Percentiles rank a stretch among this genome's conserved stretches.
phyloP scores from a whole-genome alignment of 1,140 invertebrate genomes.

The Lepidurus apus region DNA sequence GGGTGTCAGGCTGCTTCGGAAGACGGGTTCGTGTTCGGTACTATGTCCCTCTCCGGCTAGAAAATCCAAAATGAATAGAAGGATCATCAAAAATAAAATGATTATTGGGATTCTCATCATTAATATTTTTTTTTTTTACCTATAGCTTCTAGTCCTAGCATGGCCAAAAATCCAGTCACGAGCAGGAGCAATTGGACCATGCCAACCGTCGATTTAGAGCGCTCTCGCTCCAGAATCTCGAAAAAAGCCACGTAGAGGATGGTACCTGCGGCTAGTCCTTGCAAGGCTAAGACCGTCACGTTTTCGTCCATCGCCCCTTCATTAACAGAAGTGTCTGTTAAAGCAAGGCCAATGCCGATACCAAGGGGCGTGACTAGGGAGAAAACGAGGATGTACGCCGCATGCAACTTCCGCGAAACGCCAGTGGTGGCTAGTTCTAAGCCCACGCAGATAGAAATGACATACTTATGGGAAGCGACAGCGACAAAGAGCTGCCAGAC shows the following conservation, averaged over 20 bases:
- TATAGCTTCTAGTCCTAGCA: constrained; percentile 67
- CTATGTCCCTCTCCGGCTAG: background rate
- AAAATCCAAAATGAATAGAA: background rate
- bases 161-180: constrained; percentile 65
- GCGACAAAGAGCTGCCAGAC: constrained; percentile 77
- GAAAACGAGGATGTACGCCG: constrained; percentile 31
- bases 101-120: background rate
- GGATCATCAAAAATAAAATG: background rate
- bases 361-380: constrained; percentile 32
- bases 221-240: constrained; percentile 55
- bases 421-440: constrained; percentile 65
- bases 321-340: background rate
- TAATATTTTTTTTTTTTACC: constrained; percentile 48
- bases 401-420: constrained; percentile 23
- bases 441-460: constrained; percentile 81
- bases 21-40: background rate
- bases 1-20: background rate
- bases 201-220: constrained; percentile 59
- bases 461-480: constrained; percentile 80
- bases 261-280: constrained; percentile 55
- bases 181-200: constrained; percentile 64
- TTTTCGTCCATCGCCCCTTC: background rate
- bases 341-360: constrained; percentile 20
- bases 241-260: constrained; percentile 60
- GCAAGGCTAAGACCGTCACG: constrained; percentile 41